Conservation (phyloP, 2,113 vertebrate genomes). For the Chrysemys picta region DNA sequence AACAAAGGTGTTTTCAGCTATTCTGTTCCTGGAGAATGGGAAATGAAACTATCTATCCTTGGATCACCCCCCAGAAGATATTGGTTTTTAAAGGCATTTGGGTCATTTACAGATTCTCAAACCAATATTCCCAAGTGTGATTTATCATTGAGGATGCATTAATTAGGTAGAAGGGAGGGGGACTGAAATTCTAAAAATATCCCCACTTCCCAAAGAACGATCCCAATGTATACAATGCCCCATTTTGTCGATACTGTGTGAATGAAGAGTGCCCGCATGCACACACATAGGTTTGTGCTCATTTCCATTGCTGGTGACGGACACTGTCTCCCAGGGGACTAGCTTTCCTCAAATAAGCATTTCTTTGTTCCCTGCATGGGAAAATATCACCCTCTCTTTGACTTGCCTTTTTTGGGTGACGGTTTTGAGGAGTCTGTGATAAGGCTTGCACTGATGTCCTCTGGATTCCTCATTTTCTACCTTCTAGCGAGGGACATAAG, state of each 20-base stretch:
- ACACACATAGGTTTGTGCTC: not conserved
- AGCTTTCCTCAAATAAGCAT: not conserved
- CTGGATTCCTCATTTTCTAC: not conserved
- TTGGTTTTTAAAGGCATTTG: not conserved
- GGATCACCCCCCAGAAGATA: not conserved
- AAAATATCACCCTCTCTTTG: not conserved
- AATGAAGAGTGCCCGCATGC: not conserved
- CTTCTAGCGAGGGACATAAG: not conserved
- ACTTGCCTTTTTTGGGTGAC: not conserved
- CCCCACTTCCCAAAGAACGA: not conserved
- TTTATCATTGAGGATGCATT: not conserved
- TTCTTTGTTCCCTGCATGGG: not conserved
- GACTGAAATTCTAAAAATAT: not conserved
- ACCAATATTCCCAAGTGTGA: not conserved
- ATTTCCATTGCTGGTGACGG: not conserved
- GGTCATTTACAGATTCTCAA: not conserved
- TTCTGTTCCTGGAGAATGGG: fast-evolving
- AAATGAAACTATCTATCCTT: not conserved
- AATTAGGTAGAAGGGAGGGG: not conserved
- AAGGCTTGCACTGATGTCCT: not conserved
- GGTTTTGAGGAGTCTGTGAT: not conserved
- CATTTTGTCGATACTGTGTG: not conserved
- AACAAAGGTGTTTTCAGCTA: not conserved
- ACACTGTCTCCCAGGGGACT: not conserved
- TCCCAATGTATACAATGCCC: not conserved